A percentile compares a stretch with the other conserved stretches of the same genome.
Evolutionary conservation across 2,113 vertebrate genomes (phyloP).

Genomic region (Egretta garzetta): DNA sequence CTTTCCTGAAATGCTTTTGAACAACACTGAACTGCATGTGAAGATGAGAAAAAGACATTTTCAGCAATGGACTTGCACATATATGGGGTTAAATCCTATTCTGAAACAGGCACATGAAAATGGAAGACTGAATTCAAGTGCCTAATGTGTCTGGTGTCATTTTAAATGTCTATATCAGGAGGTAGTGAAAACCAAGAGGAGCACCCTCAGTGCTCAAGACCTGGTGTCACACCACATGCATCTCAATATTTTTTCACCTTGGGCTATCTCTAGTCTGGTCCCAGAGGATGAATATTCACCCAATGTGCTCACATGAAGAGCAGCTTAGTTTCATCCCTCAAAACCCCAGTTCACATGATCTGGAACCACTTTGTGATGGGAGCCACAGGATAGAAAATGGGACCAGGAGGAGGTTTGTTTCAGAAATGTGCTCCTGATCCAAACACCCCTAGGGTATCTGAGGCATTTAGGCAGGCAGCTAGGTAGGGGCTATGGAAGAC

Average conservation of each 20-base stretch:
- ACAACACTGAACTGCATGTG: neutral
- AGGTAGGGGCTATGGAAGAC: neutral
- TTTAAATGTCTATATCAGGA: neutral
- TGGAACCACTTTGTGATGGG: neutral
- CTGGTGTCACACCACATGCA: rapidly evolving
- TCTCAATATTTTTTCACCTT: neutral
- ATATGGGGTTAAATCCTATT: neutral
- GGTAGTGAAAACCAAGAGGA: neutral
- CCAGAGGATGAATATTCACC: neutral
- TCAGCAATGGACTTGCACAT: neutral
- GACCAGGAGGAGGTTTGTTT: neutral
- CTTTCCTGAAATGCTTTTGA: neutral
- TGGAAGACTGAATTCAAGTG: neutral
- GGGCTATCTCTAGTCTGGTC: neutral
- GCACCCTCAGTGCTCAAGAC: neutral
- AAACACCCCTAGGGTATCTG: neutral
- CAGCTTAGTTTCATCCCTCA: neutral
- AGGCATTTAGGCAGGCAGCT: neutral
- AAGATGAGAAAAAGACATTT: neutral
- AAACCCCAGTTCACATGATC: neutral
- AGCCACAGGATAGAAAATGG: neutral
- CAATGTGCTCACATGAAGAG: rapidly evolving
- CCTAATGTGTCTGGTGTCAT: neutral
- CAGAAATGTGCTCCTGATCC: neutral
- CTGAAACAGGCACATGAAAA: neutral